Conservation (phyloP, 2,113 vertebrate genomes). For the Anser cygnoides region DNA sequence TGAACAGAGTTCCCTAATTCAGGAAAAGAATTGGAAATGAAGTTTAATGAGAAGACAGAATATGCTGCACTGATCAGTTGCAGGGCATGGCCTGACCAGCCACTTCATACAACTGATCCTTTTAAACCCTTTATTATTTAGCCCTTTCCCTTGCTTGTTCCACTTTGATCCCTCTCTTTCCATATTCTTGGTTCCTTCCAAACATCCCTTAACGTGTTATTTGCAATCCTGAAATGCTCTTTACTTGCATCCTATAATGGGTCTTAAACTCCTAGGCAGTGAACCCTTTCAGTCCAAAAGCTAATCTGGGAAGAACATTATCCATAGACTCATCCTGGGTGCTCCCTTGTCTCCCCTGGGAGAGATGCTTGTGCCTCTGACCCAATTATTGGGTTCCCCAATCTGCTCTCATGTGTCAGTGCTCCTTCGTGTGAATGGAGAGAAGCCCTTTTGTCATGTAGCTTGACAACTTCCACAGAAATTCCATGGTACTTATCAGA, state of each 20-base stretch:
- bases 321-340: neutral
- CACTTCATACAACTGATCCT: neutral
- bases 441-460: neutral
- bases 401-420: neutral
- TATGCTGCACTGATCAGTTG: accelerated
- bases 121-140: neutral
- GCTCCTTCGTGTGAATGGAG: neutral
- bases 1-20: neutral
- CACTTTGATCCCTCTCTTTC: neutral
- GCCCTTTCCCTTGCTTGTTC: neutral
- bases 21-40: neutral
- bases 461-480: neutral
- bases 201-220: neutral
- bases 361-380: neutral
- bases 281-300: neutral
- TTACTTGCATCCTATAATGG: neutral
- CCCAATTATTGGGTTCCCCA: neutral
- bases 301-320: neutral
- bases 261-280: neutral
- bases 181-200: neutral
- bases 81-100: neutral
- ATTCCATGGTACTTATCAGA: neutral
- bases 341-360: neutral
- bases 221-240: neutral
- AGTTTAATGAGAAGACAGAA: neutral